Percentiles rank a stretch among this genome's conserved stretches.
phyloP scores from a whole-genome alignment of 2,797 vertebrate genomes.

The Atherinosoma microstoma region DNA sequence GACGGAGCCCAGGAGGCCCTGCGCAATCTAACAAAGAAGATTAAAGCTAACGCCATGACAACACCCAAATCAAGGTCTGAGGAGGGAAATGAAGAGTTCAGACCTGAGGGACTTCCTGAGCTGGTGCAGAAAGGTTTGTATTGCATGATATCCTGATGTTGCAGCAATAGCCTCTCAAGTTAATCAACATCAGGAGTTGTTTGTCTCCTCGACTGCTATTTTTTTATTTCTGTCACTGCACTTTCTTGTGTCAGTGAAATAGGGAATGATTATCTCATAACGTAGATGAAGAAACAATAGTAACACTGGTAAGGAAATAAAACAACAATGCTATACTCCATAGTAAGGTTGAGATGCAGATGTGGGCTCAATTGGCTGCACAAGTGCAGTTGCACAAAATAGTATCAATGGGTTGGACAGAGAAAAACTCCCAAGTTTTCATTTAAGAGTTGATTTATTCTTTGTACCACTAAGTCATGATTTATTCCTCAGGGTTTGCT shows the following conservation, averaged over 20 bases:
- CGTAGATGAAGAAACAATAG: neutral
- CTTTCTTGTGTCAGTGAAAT: neutral
- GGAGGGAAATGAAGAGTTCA: slow-evolving; percentile 67
- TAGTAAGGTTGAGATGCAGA: neutral
- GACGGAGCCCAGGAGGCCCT: slow-evolving; percentile 76
- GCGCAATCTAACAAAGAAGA: slow-evolving; percentile 81
- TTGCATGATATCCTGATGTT: neutral
- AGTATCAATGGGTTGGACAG: neutral
- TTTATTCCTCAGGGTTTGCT: slow-evolving; percentile 82
- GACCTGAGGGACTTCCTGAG: slow-evolving; percentile 88
- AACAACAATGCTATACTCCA: neutral
- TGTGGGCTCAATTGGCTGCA: neutral
- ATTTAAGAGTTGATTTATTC: neutral
- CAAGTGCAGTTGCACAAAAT: neutral
- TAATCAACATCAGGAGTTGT: too few species aligned
- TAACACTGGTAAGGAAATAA: neutral
- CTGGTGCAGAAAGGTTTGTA: slow-evolving; percentile 87
- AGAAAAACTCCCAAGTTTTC: neutral
- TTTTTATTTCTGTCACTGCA: neutral
- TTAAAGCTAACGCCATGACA: slow-evolving; percentile 59
- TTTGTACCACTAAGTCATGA: neutral
- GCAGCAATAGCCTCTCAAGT: neutral
- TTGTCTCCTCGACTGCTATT: neutral
- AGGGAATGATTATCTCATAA: neutral
- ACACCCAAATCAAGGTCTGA: slow-evolving; percentile 46